Percentiles rank a stretch among this genome's conserved stretches.
These are phyloP conservation scores for Hydrolagus affinis DNA, from an alignment of 2,113 vertebrate genomes.

Conservation along the genomic window DNA sequence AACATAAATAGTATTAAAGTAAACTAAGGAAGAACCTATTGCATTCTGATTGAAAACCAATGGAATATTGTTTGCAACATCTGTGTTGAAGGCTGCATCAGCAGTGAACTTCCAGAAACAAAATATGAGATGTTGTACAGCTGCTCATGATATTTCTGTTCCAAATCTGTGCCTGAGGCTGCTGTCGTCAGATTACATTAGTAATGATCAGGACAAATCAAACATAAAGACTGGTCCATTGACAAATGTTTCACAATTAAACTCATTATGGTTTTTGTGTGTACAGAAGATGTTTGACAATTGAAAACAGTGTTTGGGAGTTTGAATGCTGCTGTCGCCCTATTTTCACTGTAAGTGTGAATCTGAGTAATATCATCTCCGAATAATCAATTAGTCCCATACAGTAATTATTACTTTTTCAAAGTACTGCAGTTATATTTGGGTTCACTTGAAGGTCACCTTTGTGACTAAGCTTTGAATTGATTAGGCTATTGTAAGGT, in stretches of 20 bases:
- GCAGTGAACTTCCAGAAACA: background rate
- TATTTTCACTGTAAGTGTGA: background rate
- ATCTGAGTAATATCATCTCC: background rate
- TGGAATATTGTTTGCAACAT: background rate
- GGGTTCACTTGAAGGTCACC: background rate
- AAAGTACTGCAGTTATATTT: constrained; percentile 6
- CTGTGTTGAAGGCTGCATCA: background rate
- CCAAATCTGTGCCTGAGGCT: background rate
- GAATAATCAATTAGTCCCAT: background rate
- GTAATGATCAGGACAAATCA: background rate
- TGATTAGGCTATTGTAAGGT: constrained; percentile 1
- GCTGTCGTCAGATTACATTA: background rate
- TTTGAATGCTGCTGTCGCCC: background rate
- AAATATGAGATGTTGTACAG: background rate
- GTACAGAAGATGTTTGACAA: background rate
- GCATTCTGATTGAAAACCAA: background rate
- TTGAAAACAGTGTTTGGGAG: background rate
- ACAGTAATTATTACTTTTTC: background rate
- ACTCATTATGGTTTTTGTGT: background rate
- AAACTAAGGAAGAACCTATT: too few species aligned
- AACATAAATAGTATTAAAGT: too few species aligned
- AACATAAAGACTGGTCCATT: too few species aligned
- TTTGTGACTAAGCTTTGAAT: background rate
- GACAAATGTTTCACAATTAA: background rate
- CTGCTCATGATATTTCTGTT: background rate